These are phyloP conservation scores for Zonotrichia leucophrys DNA, from an alignment of 2,113 vertebrate genomes.

Conservation along the genomic window DNA sequence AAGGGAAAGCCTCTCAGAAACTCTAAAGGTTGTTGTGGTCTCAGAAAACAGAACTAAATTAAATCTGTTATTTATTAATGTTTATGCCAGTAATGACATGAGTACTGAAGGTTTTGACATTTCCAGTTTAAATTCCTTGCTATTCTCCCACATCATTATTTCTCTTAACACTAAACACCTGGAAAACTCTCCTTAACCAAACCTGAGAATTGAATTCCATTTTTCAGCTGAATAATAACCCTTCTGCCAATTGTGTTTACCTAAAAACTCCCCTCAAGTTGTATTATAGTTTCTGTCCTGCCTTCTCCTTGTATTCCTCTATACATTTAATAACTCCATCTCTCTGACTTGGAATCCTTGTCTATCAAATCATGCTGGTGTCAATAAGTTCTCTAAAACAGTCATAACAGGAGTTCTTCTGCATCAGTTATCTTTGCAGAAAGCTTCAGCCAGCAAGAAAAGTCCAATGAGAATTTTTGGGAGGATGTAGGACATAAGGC, in stretches of 20 bases:
- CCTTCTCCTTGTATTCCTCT: neutral
- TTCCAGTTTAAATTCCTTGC: neutral
- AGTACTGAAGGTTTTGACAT: slow-evolving; percentile 7
- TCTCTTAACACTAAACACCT: slow-evolving; percentile 17
- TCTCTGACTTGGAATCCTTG: neutral
- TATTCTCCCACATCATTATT: slow-evolving; percentile 25
- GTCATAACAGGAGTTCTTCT: neutral
- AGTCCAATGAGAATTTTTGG: neutral
- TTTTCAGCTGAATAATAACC: neutral
- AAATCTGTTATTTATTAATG: slow-evolving; percentile 28
- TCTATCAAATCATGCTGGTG: neutral
- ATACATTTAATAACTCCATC: neutral
- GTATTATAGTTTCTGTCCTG: neutral
- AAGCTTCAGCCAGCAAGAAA: neutral
- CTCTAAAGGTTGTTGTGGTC: neutral
- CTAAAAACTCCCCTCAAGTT: neutral
- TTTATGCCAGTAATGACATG: neutral
- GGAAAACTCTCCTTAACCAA: slow-evolving; percentile 14
- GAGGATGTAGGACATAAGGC: neutral
- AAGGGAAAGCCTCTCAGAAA: neutral
- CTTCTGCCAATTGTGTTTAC: neutral
- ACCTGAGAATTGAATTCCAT: neutral
- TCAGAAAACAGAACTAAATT: neutral
- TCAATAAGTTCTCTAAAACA: neutral
- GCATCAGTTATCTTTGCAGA: neutral